A percentile compares a stretch with the other conserved stretches of the same genome.
These are phyloP conservation scores for Myrmophylax atrothorax DNA, from an alignment of 2,113 vertebrate species.

Conservation along the genomic window DNA sequence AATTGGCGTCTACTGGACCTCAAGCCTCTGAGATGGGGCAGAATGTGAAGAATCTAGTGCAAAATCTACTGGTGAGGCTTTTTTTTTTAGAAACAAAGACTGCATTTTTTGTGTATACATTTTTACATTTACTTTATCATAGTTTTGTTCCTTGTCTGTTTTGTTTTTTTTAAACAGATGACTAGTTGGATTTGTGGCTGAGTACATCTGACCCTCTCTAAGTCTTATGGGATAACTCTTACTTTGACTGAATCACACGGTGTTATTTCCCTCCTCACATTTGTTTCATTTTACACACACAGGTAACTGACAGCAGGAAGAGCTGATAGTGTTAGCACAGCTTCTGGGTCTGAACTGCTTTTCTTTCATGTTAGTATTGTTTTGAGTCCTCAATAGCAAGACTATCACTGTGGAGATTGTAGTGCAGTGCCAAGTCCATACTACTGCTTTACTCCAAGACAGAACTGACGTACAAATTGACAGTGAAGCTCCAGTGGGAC, in stretches of 20 bases:
- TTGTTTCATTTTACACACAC: neutral
- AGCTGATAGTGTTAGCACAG: neutral
- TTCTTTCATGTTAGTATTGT: neutral
- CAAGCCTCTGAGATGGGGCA: constrained; percentile 86
- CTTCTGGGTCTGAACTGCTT: neutral
- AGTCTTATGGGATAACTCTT: neutral
- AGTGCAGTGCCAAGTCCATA: neutral
- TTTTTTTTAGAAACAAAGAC: neutral
- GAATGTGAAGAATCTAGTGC: constrained; percentile 89
- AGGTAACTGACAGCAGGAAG: neutral
- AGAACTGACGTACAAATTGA: neutral
- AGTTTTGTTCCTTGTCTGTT: neutral
- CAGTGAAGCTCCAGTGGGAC: neutral
- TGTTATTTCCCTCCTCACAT: neutral
- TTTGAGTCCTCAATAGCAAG: neutral
- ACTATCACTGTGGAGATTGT: neutral
- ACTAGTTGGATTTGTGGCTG: neutral
- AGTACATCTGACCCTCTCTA: neutral
- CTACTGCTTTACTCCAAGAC: neutral
- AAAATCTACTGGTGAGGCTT: constrained; percentile 85
- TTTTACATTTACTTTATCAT: neutral
- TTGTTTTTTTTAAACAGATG: neutral
- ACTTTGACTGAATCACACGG: neutral
- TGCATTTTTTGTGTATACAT: neutral
- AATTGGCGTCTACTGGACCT: constrained; percentile 88